Conservation (phyloP, 2,888 invertebrate species). For the Erpobdella octoculata region DNA sequence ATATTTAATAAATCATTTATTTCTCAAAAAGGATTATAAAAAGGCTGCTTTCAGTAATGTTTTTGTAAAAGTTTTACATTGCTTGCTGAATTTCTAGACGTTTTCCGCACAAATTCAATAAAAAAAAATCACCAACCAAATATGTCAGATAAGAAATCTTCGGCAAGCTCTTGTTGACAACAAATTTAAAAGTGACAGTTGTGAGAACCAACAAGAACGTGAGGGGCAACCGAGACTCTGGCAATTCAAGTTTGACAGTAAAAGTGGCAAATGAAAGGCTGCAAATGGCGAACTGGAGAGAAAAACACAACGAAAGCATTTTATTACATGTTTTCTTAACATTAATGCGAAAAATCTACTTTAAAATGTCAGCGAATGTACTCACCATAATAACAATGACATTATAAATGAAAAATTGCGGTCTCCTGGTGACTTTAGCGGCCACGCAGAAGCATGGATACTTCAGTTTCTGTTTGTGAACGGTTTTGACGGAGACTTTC, state of each 20-base stretch:
- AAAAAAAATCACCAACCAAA: conserved; percentile 13
- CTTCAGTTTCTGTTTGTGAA: conserved; percentile 29
- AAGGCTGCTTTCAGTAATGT: too few species aligned
- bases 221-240: conserved; percentile 27
- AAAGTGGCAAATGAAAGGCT: conserved; percentile 30
- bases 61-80: too few species aligned
- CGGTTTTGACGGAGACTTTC: conserved; percentile 26
- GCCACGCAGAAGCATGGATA: conserved; percentile 33
- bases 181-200: conserved; percentile 32
- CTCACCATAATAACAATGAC: conserved; percentile 35
- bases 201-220: conserved; percentile 30
- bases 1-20: too few species aligned
- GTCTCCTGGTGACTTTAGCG: conserved; percentile 34
- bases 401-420: conserved; percentile 36
- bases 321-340: not conserved
- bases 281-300: conserved; percentile 27
- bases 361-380: too few species aligned
- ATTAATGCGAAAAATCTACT: not conserved
- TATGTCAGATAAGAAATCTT: conserved; percentile 31
- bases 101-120: not conserved
- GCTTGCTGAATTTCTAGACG: too few species aligned
- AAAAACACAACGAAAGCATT: not conserved
- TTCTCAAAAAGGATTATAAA: too few species aligned
- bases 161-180: conserved; percentile 31
- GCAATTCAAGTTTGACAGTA: conserved; percentile 26